Conservation (phyloP, 2,113 vertebrate species). For the Plecotus auritus region DNA sequence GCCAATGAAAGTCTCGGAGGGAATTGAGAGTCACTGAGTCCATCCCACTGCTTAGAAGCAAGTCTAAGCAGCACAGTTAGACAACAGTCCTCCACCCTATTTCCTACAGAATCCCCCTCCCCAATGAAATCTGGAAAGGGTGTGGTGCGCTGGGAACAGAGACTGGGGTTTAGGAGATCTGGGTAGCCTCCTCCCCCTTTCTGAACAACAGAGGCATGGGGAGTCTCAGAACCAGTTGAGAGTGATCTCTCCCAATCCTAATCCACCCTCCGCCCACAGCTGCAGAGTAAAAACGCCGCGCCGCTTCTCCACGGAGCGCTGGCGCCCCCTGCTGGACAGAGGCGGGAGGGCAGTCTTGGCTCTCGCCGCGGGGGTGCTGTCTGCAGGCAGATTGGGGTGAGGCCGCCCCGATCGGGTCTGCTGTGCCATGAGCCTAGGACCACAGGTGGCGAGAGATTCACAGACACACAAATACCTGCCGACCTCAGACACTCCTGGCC, state of each 20-base stretch:
- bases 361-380: fast-evolving
- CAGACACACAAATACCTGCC: background rate
- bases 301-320: background rate
- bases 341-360: background rate
- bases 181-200: background rate
- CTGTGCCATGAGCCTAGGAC: fast-evolving
- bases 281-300: fast-evolving
- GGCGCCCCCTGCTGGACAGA: conserved; percentile 33
- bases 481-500: background rate
- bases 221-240: fast-evolving
- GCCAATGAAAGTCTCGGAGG: background rate
- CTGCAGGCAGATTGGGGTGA: background rate
- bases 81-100: background rate
- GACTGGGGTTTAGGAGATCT: background rate
- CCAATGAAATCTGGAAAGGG: background rate
- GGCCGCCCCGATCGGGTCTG: fast-evolving
- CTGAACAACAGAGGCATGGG: fast-evolving
- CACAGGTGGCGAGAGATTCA: background rate
- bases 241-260: background rate
- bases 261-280: background rate
- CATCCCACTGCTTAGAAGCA: background rate
- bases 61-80: background rate
- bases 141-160: background rate
- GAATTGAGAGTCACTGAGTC: background rate
- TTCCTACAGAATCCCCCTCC: background rate